Evolutionary conservation across 1,140 invertebrate species (phyloP), one percentile per base, ranked within the genome.

Genomic region (Temnothorax curvispinosus): DNA sequence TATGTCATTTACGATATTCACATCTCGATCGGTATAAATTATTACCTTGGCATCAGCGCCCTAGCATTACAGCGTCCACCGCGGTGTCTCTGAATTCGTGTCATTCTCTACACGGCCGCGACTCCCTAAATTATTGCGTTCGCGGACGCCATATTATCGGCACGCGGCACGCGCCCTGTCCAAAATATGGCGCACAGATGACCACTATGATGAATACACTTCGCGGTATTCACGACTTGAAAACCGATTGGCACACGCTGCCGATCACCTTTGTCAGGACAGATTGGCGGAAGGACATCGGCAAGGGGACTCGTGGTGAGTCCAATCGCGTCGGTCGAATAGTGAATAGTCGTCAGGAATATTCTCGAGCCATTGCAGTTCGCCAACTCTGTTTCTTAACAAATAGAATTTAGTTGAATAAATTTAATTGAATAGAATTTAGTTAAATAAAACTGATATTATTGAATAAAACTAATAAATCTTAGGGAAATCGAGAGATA

Each of bases 161-260:
- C 90, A 87, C 86, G 72, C 52, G 91, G 92, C 91, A 93, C 92
- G 92, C 92, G 92, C 90, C 88, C 78, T 88, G 84, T 92, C 92
- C 78, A 58, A 92, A 93, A 93, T 85, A 93, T 93, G 92, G 86
- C 72, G 89, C 89, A 90, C 91, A 92, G 91, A 92, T 92, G 90
- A 92, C 71, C 85, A 50, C 65, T 60, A 84, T 54, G 62, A 87
- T 74, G 86, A 86, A 88, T 85, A 60, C 76, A 13, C 13, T 7
- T 67, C 54, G 62, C 60, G 54, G 60, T 67, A 88, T 90, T 89
- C 87, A 87, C n/a, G 35, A 35, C 69, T 56, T 60, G 32, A 58
- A 21, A 56, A 38, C 32, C 56, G 52, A 80, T 76, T 38, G n/a
- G 54, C 77, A 27, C 67, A 72, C 18, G 65, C 13, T 35, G 44